These are phyloP conservation scores for Lochmaea crataegi DNA, from an alignment of 2,888 invertebrate species.

Conservation along the genomic window DNA sequence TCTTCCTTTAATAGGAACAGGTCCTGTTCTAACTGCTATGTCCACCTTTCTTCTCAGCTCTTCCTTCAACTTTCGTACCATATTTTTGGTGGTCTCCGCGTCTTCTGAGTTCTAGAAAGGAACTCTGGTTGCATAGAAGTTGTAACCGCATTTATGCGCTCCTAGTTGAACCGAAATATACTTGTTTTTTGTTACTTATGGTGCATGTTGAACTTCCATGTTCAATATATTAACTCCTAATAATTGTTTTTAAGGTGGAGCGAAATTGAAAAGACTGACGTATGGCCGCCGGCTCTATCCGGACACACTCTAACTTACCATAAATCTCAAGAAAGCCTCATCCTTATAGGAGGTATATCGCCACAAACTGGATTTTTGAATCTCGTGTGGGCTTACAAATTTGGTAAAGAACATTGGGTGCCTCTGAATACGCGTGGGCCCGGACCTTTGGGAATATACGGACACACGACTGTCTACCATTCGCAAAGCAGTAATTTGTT, in stretches of 20 bases:
- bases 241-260: conserved; percentile 72
- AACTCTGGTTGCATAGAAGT: no score
- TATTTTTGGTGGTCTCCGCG: no score
- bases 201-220: no score
- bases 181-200: no score
- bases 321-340: conserved; percentile 78
- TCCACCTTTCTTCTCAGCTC: no score
- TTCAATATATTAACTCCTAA: background rate
- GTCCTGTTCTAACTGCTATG: no score
- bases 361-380: conserved; percentile 79
- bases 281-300: conserved; percentile 80
- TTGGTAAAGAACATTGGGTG: conserved; percentile 78
- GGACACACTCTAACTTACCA: conserved; percentile 90
- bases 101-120: no score
- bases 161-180: no score
- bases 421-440: conserved; percentile 77
- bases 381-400: conserved; percentile 83
- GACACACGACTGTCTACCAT: conserved; percentile 91
- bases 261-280: conserved; percentile 70
- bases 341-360: conserved; percentile 90
- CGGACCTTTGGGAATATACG: conserved; percentile 84
- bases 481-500: conserved; percentile 84
- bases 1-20: no score
- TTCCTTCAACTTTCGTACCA: no score
- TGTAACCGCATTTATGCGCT: no score